Conservation (phyloP, 2,113 vertebrate genomes). For the Hystrix cristata region DNA sequence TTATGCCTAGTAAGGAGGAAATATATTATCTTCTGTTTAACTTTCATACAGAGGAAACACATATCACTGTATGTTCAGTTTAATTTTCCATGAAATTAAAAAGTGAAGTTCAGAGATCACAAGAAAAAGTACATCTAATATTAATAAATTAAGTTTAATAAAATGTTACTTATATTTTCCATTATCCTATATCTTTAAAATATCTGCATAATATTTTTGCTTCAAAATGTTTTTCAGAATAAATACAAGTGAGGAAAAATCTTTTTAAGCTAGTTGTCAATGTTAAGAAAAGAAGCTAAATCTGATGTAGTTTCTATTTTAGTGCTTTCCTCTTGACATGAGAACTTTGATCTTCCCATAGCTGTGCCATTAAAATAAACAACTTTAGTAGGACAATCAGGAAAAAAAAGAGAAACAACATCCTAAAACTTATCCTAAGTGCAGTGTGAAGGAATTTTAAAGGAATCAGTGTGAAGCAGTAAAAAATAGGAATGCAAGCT, state of each 20-base stretch:
- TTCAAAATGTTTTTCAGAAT: conserved; percentile 59
- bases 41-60: not conserved
- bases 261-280: conserved; percentile 53
- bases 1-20: conserved; percentile 26
- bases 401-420: conserved; percentile 1
- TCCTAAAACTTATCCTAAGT: conserved; percentile 28
- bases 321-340: conserved; percentile 14
- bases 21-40: conserved; percentile 29
- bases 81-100: conserved; percentile 59
- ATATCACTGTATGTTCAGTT: conserved; percentile 44
- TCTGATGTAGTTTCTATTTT: conserved; percentile 55
- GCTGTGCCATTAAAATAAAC: not conserved
- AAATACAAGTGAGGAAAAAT: conserved; percentile 49
- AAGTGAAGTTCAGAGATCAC: conserved; percentile 24
- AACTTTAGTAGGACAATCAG: conserved; percentile 47
- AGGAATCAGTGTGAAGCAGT: conserved; percentile 35
- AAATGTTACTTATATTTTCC: conserved; percentile 14
- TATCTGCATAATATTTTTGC: conserved; percentile 12
- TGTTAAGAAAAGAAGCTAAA: conserved; percentile 65
- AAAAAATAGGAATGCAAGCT: conserved; percentile 39
- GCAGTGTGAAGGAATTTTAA: not conserved
- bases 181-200: conserved; percentile 55
- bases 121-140: conserved; percentile 32
- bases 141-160: conserved; percentile 44
- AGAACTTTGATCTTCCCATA: conserved; percentile 42